Evolutionary conservation across 1,140 invertebrate genomes (phyloP).

Genomic region (Solenopsis invicta): DNA sequence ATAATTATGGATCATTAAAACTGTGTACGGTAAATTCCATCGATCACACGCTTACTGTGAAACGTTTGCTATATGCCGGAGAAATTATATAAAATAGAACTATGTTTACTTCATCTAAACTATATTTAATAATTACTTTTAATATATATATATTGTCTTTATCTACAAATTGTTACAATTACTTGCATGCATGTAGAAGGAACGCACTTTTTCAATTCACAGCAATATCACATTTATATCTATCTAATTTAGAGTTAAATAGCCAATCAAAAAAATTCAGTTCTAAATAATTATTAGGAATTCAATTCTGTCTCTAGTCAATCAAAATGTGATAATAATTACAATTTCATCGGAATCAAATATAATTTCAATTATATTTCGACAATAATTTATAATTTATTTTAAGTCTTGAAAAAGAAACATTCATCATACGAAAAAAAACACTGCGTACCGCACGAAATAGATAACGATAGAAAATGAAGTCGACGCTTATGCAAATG

Average conservation of each 20-base stretch:
- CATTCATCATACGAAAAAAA: background rate
- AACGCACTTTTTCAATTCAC: background rate
- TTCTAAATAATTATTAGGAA: background rate
- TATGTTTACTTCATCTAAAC: background rate
- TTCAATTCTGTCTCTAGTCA: background rate
- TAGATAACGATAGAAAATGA: background rate
- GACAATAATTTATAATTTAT: background rate
- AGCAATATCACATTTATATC: background rate
- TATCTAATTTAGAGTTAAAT: background rate
- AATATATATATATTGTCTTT: background rate
- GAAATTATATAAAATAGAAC: background rate
- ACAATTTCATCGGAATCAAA: background rate
- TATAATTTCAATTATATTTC: background rate
- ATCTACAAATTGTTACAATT: background rate
- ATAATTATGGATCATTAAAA: background rate
- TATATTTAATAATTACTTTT: background rate
- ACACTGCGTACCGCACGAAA: background rate
- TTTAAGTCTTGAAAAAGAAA: background rate
- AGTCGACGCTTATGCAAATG: slow-evolving; percentile 2
- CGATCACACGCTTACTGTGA: background rate
- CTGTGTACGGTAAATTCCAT: background rate
- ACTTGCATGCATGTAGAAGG: background rate
- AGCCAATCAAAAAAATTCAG: background rate
- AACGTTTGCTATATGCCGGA: background rate
- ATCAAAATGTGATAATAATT: background rate